Conservation (phyloP, 2,797 vertebrate species). For the Holocentrus rufus region DNA sequence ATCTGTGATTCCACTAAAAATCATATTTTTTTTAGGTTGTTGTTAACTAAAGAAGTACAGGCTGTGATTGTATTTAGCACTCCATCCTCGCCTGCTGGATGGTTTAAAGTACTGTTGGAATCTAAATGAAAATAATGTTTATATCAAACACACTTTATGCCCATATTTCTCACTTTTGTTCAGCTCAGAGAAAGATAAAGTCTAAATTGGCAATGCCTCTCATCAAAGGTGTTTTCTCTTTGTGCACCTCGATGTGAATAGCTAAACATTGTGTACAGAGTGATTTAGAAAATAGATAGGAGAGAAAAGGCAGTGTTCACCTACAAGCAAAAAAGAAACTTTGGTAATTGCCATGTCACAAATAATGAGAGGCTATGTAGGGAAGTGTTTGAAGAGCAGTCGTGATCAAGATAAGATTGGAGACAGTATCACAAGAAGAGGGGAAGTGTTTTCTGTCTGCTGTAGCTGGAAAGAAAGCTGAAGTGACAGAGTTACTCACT, state of each 20-base stretch:
- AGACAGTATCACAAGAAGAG: conserved; percentile 73
- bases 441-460: conserved; percentile 71
- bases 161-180: conserved; percentile 56
- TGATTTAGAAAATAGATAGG: conserved; percentile 62
- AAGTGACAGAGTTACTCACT: conserved; percentile 62
- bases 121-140: conserved; percentile 43
- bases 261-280: conserved; percentile 54
- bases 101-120: conserved; percentile 37
- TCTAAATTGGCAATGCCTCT: conserved; percentile 64
- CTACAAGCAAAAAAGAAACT: conserved; percentile 78
- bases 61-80: conserved; percentile 23
- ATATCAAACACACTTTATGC: conserved; percentile 33
- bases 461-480: conserved; percentile 69
- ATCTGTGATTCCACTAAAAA: no score
- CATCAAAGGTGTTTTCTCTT: conserved; percentile 70
- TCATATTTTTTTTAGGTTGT: neutral
- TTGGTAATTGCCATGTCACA: conserved; percentile 79
- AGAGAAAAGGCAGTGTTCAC: conserved; percentile 64
- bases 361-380: conserved; percentile 77
- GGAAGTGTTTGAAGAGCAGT: conserved; percentile 79
- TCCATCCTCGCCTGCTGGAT: conserved; percentile 17
- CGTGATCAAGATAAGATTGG: conserved; percentile 83
- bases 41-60: conserved; percentile 12
- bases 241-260: conserved; percentile 64
- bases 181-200: conserved; percentile 62